A percentile compares a stretch with the other conserved stretches of the same genome.
These are phyloP conservation scores for Chionomys nivalis DNA, from an alignment of 2,113 vertebrate genomes.

Conservation along the genomic window DNA sequence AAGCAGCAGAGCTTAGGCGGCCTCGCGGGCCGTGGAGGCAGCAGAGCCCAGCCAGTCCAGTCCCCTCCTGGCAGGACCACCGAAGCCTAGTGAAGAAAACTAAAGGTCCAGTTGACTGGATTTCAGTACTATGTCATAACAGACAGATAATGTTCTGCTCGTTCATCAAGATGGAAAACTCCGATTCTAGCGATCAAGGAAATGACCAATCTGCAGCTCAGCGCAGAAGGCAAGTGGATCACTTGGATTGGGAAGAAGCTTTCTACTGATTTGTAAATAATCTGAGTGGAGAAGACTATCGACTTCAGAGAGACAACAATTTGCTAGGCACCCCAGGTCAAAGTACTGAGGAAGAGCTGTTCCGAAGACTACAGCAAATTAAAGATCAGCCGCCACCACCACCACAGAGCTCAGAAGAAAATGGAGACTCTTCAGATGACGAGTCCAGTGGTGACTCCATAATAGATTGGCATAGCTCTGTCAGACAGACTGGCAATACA, in stretches of 20 bases:
- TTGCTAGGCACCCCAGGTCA: constrained; percentile 97
- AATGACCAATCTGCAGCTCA: constrained; percentile 95
- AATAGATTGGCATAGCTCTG: constrained; percentile 98
- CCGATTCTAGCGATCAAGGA: constrained; percentile 93
- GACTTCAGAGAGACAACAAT: constrained; percentile 99
- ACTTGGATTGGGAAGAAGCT: constrained; percentile 95
- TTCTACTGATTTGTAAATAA: constrained; percentile 99
- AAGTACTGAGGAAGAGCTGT: constrained; percentile 96
- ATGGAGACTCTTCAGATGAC: constrained; percentile 91
- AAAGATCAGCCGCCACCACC: constrained; percentile 90
- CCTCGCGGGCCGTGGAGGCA: accelerated
- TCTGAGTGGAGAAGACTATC: constrained; percentile 98
- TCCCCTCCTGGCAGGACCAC: too few relatives aligned
- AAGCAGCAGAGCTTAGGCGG: too few relatives aligned
- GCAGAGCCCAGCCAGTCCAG: too few relatives aligned
- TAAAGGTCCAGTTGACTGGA: too few relatives aligned
- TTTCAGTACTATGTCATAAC: too few relatives aligned
- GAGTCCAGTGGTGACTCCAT: constrained; percentile 96
- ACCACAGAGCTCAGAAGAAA: constrained; percentile 91
- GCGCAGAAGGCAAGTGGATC: constrained; percentile 94
- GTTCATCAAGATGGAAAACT: constrained; percentile 93
- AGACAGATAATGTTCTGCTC: constrained; percentile 81
- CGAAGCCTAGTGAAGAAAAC: too few relatives aligned
- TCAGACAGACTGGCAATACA: constrained; percentile 97
- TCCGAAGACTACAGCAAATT: constrained; percentile 96